Base-by-base conservation (phyloP, 2,797 vertebrate genomes). In the Ceryle rudis region DNA sequence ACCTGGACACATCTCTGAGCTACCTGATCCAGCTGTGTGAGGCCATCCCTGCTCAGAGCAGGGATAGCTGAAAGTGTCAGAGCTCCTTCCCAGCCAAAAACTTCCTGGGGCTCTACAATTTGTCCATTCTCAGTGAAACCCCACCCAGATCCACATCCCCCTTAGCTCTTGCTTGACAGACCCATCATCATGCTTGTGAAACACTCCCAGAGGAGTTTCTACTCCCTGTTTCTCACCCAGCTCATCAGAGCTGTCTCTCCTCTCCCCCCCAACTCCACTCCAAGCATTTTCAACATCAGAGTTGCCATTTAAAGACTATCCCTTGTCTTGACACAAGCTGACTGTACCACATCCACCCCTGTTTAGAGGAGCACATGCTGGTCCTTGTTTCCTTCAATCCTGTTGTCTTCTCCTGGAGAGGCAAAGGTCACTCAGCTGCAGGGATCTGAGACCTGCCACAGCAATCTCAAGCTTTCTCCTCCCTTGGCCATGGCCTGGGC, bases 381-480 rank as follows among this genome's bases (percentile, higher is more conserved):
- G 18, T 26, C 86, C 42, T 60, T 47, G 39, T 41, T 75, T 35
- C 46, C n/a, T 58, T 69, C 42, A 52, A 31, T 42, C 35, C 21
- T 8, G 0, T 44, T 33, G 31, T 62, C 28, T 54, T 61, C 29
- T 60, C 37, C 33, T 14, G 8, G 28, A 79, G 75, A n/a, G 14
- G 37, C 54, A 72, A 51, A 80, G 6, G 15, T 72, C 31, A 41
- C 37, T 14, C 58, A 57, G 42, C 4, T 15, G 2, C 0, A 0
- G 5, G 33, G 78, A 71, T 64, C 58, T 69, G 49, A 70, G 37
- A 28, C 66, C 28, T 33, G 19, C 33, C 61, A 37, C 5, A 17
- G 10, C 1, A 0, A 6, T 33, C 19, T 26, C 31, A 60, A 69
- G 62, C 7, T 42, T 66, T 79, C 81, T 72, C 19, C 44, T 81